phyloP scores from a whole-genome alignment of 1,140 invertebrate species.

The Tetraneura akinire region DNA sequence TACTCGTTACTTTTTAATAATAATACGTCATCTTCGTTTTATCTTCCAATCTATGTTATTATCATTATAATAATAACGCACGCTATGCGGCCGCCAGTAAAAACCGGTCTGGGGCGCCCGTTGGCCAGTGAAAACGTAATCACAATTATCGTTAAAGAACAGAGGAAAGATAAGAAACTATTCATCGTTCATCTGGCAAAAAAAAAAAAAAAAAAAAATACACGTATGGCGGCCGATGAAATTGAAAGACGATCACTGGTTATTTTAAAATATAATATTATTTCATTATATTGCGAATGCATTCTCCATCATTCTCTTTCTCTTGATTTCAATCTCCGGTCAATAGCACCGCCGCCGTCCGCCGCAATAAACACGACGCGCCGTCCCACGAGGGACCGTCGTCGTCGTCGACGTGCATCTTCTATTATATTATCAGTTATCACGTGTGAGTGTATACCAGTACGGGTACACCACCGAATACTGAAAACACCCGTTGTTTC shows the following conservation, averaged over 20 bases:
- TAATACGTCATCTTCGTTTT: not conserved
- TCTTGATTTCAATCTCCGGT: too few relatives aligned
- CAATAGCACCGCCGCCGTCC: too few relatives aligned
- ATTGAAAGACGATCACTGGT: not conserved
- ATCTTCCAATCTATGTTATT: not conserved
- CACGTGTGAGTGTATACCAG: too few relatives aligned
- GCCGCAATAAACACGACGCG: too few relatives aligned
- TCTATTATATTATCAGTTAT: too few relatives aligned
- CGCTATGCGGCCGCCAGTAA: not conserved
- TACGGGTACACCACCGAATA: too few relatives aligned
- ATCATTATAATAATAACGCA: not conserved
- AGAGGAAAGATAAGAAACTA: not conserved
- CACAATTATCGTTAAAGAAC: not conserved
- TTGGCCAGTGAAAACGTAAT: not conserved
- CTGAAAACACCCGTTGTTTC: too few relatives aligned
- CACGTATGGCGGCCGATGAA: not conserved
- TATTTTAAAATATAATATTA: not conserved
- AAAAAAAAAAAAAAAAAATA: too few relatives aligned
- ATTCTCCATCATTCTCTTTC: too few relatives aligned
- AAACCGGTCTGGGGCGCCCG: constrained; percentile 19
- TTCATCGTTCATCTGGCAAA: not conserved
- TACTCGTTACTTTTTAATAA: constrained; percentile 7
- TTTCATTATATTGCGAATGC: too few relatives aligned
- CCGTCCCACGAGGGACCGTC: too few relatives aligned
- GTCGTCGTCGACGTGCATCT: too few relatives aligned